Base-by-base conservation (phyloP, 2,888 invertebrate species). In the Rhagophthalmus giganteus region DNA sequence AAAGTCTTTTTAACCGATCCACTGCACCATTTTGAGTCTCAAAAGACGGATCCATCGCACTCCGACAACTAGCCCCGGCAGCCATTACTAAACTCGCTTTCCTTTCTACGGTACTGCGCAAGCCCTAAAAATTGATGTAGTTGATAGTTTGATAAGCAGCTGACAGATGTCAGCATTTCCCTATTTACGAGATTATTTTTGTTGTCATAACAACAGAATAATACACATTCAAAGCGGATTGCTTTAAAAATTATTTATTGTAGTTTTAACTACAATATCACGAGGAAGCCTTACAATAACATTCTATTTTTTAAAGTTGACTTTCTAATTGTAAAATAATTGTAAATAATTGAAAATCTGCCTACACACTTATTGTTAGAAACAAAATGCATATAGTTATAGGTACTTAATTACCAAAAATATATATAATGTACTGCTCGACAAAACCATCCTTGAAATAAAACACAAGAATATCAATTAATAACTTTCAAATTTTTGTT, bases 1-100 rank as follows among this genome's bases (percentile, higher is more conserved):
- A 97, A 57, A 96, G 85, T 71, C 83, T 78, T 79, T 91, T 91
- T 69, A 94, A 81, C 70, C 91, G 88, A 78, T 94, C 93, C 73
- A 77, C 75, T 46, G 70, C 76, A 73, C 79, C 80, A 78, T 80
- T 81, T 79, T 79, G 80, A 76, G 78, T 79, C 78, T 80, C 80
- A 75, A 78, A 78, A 78, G 80, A 81, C 75, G 81, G 79, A 81
- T 85, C 85, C 84, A 84, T 84, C 78, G 79, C 81, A 80, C 81
- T 81, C 80, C 83, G 84, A 82, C 85, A 85, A 81, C 84, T 84
- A 80, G 82, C 83, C 76, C 82, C 81, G 79, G 85, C 86, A 79
- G 87, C 87, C 87, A 87, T 87, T 84, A 84, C 84, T 83, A 81
- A 80, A 82, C 81, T 82, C 79, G 74, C 78, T 49, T 54, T 39